These are phyloP conservation scores for Watsonalla cultraria DNA, from an alignment of 2,888 invertebrate species.

Conservation along the genomic window DNA sequence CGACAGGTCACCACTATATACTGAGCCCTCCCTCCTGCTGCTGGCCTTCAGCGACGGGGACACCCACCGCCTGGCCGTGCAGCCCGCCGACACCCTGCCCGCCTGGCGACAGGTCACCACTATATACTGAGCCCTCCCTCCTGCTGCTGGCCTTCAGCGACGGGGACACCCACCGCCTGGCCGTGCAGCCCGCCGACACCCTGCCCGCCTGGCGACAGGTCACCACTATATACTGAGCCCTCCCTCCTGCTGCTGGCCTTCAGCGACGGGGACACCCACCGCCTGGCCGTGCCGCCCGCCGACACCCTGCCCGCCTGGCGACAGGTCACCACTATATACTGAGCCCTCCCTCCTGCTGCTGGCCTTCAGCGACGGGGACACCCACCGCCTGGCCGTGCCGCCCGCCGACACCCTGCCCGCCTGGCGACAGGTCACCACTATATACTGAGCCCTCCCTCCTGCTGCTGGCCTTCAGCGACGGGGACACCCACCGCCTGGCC, in stretches of 20 bases:
- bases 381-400: conserved; percentile 74
- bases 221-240: conserved; percentile 65
- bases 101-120: conserved; percentile 76
- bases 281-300: conserved; percentile 64
- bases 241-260: conserved; percentile 70
- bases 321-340: conserved; percentile 73
- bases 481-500: conserved; percentile 76
- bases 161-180: conserved; percentile 76
- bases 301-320: conserved; percentile 54
- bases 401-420: conserved; percentile 44
- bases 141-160: conserved; percentile 76
- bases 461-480: conserved; percentile 75
- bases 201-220: conserved; percentile 71
- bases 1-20: conserved; percentile 53
- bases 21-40: conserved; percentile 68
- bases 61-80: conserved; percentile 73
- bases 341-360: conserved; percentile 71
- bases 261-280: conserved; percentile 79
- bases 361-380: conserved; percentile 78
- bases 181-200: conserved; percentile 55
- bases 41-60: conserved; percentile 79
- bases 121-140: conserved; percentile 63
- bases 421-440: conserved; percentile 76
- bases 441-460: conserved; percentile 67
- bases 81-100: conserved; percentile 41